Evolutionary conservation across 2,113 vertebrate species (phyloP).

Genomic region (Natator depressus): DNA sequence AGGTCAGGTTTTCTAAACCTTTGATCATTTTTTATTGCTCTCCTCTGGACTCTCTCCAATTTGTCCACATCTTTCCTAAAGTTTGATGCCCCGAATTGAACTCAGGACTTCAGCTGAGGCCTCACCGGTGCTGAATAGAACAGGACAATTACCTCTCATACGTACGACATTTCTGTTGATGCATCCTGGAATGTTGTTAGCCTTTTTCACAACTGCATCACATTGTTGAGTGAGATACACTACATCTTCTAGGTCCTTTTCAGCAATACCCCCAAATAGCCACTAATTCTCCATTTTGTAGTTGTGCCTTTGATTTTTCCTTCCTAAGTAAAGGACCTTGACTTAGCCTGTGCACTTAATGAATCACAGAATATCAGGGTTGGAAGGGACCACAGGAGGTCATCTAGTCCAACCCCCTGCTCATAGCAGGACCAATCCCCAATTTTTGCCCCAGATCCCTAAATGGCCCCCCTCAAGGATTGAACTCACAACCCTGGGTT

Average conservation of each 20-base stretch:
- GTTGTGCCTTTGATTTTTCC: background rate
- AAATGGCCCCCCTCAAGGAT: no score
- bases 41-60: background rate
- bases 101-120: background rate
- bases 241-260: background rate
- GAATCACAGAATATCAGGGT: no score
- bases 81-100: background rate
- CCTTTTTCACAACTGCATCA: background rate
- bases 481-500: no score
- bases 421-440: no score
- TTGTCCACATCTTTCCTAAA: background rate
- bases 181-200: background rate
- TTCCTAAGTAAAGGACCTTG: background rate
- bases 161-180: background rate
- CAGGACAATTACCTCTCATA: background rate
- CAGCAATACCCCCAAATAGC: background rate
- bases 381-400: no score
- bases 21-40: background rate
- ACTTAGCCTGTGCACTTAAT: background rate
- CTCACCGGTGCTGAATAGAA: background rate
- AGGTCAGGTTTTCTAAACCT: background rate
- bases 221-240: background rate
- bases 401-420: no score
- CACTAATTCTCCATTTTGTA: background rate
- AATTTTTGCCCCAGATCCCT: no score